phyloP scores from a whole-genome alignment of 2,113 vertebrate genomes.

The Microcebus jonahi region DNA sequence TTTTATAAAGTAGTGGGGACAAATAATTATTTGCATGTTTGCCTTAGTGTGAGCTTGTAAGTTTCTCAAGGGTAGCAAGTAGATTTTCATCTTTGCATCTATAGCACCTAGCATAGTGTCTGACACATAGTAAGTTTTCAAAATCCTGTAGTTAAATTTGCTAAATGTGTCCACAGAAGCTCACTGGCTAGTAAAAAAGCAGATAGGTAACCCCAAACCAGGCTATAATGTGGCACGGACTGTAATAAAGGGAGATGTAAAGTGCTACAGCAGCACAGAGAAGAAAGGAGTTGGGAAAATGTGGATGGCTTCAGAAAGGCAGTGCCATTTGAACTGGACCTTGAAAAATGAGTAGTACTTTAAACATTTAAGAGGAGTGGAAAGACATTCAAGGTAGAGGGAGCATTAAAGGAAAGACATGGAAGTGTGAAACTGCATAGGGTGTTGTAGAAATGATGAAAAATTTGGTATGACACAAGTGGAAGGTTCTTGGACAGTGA shows the following conservation, averaged over 20 bases:
- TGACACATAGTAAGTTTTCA: neutral
- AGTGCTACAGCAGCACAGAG: neutral
- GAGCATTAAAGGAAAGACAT: neutral
- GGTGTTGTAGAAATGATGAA: neutral
- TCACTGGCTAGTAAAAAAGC: neutral
- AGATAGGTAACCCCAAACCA: neutral
- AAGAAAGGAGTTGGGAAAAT: neutral
- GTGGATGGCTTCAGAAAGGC: neutral
- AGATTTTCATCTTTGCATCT: neutral
- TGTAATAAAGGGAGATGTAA: neutral
- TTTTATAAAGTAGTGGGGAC: neutral
- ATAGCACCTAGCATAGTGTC: neutral
- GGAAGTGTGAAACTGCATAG: neutral
- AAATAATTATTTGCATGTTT: neutral
- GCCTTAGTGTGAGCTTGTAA: neutral
- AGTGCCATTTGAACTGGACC: neutral
- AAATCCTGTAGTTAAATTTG: neutral
- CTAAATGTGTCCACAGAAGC: neutral
- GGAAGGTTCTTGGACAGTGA: neutral
- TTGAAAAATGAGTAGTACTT: neutral
- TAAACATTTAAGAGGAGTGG: neutral
- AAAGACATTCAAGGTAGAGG: neutral
- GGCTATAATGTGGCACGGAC: neutral
- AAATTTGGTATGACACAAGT: neutral
- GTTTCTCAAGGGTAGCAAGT: neutral